Conservation (phyloP, 2,888 invertebrate species). For the Dinocampus coccinellae region DNA sequence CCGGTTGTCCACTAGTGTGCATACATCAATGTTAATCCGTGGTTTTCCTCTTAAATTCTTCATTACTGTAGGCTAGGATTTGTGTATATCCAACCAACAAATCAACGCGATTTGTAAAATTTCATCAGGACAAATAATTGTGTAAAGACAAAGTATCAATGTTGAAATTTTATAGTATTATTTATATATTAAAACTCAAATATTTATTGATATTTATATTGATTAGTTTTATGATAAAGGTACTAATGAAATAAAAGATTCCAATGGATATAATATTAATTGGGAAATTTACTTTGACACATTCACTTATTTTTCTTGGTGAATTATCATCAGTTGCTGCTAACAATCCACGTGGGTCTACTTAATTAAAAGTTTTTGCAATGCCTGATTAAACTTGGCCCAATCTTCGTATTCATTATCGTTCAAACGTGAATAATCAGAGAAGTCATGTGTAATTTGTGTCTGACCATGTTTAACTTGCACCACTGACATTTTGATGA, state of each 20-base stretch:
- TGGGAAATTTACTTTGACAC: too few species aligned
- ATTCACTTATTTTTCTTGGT: background rate
- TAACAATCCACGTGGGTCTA: background rate
- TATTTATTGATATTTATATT: too few species aligned
- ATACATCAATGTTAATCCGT: conserved; percentile 21
- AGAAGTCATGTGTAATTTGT: background rate
- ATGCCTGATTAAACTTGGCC: background rate
- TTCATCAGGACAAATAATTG: background rate
- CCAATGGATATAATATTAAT: too few species aligned
- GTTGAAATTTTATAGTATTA: background rate
- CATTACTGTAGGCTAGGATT: background rate
- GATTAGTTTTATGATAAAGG: background rate
- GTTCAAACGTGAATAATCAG: background rate
- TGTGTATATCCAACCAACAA: conserved; percentile 1
- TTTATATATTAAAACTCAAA: background rate
- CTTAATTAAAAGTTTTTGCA: conserved; percentile 12
- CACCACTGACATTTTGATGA: background rate
- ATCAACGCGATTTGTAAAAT: conserved; percentile 7
- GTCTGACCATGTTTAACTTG: background rate
- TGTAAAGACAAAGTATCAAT: too few species aligned
- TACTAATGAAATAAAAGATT: background rate
- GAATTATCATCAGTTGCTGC: background rate
- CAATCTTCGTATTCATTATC: background rate
- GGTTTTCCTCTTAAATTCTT: conserved; percentile 20
- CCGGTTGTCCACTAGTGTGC: conserved; percentile 12